Conservation (phyloP, 92 coral and sea anemone genomes). For the Porites rus region DNA sequence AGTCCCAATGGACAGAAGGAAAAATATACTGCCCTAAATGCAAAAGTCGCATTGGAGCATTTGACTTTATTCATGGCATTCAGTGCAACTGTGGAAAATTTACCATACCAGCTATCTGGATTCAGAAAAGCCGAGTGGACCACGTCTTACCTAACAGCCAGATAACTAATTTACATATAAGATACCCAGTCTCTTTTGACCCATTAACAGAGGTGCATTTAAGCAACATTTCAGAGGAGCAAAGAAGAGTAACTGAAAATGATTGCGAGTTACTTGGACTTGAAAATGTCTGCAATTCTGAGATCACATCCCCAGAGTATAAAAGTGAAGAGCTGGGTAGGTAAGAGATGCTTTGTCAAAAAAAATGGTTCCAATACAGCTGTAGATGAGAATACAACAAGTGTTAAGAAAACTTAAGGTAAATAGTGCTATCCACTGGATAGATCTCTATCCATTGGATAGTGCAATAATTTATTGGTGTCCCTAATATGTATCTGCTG, state of each 20-base stretch:
- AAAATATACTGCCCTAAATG: slow-evolving; percentile 90
- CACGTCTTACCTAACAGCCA: slow-evolving; percentile 19
- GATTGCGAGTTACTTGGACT: background rate
- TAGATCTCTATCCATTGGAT: too few species aligned
- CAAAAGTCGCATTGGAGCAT: slow-evolving; percentile 87
- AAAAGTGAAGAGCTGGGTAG: slow-evolving; percentile 14
- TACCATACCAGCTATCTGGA: slow-evolving; percentile 92
- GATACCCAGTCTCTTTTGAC: slow-evolving; percentile 8
- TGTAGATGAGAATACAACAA: background rate
- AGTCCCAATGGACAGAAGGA: slow-evolving; percentile 94
- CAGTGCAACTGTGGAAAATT: slow-evolving; percentile 83
- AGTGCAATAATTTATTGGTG: too few species aligned
- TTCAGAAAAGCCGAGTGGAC: slow-evolving; percentile 91
- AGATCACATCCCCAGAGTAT: background rate
- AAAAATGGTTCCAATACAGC: background rate
- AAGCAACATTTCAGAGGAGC: background rate
- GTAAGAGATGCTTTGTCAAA: slow-evolving; percentile 1
- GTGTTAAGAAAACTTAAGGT: too few species aligned
- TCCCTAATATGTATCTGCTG: too few species aligned
- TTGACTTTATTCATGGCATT: slow-evolving; percentile 86
- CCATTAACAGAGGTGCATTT: background rate
- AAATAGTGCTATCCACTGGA: too few species aligned
- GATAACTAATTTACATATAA: slow-evolving; percentile 1
- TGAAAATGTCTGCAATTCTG: background rate
- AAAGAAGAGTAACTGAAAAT: background rate